Conservation (phyloP, 2,888 invertebrate species). For the Anticlea derivata region DNA sequence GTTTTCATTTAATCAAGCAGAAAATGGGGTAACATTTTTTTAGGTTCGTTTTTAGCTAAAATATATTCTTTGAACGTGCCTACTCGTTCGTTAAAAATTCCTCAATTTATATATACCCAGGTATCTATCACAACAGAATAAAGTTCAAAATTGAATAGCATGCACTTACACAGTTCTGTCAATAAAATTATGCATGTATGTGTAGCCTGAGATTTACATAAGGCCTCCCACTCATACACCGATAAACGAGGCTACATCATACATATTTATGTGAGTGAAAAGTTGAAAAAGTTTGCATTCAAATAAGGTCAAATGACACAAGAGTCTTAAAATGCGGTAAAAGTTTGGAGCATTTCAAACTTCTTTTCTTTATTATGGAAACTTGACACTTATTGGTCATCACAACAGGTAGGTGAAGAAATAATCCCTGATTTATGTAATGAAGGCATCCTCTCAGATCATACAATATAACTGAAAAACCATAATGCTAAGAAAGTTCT, state of each 20-base stretch:
- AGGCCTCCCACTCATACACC: constrained; percentile 31
- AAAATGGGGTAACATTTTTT: constrained; percentile 57
- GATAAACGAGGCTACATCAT: constrained; percentile 33
- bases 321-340: constrained; percentile 1
- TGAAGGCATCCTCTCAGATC: no score
- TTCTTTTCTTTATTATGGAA: no score
- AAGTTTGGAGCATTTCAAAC: no score
- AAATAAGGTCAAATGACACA: constrained; percentile 23
- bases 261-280: constrained; percentile 35
- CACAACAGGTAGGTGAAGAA: no score
- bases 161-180: constrained; percentile 31
- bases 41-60: constrained; percentile 56
- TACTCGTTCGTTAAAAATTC: constrained; percentile 56
- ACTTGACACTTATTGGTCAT: no score
- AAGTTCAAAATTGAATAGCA: constrained; percentile 15
- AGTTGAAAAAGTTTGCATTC: constrained; percentile 30
- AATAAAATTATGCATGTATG: constrained; percentile 44
- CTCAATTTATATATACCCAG: constrained; percentile 18
- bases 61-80: constrained; percentile 63
- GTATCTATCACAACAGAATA: not conserved
- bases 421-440: no score
- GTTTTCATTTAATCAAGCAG: constrained; percentile 61
- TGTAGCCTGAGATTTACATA: constrained; percentile 41
- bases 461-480: no score
- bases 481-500: no score